Evolutionary conservation across 2,113 vertebrate species (phyloP).

Genomic region (Spheniscus mendiculus): DNA sequence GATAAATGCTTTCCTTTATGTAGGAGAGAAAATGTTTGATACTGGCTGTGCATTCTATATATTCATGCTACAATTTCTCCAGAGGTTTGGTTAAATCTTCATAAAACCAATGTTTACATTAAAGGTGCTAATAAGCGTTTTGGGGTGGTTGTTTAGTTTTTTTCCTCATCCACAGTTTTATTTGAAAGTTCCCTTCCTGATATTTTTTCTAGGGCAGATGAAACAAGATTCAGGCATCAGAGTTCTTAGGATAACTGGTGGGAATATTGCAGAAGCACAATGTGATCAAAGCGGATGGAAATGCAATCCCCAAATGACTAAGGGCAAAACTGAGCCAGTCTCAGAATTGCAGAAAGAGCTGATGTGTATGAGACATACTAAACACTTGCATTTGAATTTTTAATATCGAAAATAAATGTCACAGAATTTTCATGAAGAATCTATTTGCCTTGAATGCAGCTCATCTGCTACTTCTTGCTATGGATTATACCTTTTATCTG

Average conservation of each 20-base stretch:
- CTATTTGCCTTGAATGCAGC: neutral
- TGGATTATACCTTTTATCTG: neutral
- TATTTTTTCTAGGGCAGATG: conserved; percentile 7
- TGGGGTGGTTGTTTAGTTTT: neutral
- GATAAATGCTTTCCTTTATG: conserved; percentile 52
- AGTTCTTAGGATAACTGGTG: conserved; percentile 12
- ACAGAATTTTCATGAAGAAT: conserved; percentile 29
- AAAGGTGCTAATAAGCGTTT: neutral
- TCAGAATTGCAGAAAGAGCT: neutral
- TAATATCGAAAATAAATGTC: conserved; percentile 39
- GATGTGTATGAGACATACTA: conserved; percentile 5
- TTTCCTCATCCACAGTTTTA: neutral
- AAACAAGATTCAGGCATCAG: conserved; percentile 1
- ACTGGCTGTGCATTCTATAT: neutral
- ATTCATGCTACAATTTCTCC: neutral
- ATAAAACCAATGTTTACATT: neutral
- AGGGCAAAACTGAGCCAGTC: neutral
- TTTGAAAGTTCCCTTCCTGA: neutral
- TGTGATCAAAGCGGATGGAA: conserved; percentile 45
- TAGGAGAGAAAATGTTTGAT: conserved; percentile 12
- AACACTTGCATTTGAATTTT: conserved; percentile 48
- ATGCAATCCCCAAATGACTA: conserved; percentile 39
- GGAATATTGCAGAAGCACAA: conserved; percentile 49
- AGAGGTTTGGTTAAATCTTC: neutral
- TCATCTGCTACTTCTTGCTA: neutral